Evolutionary conservation across 2,113 vertebrate genomes (phyloP).

Genomic region (Himantopus leucocephalus): DNA sequence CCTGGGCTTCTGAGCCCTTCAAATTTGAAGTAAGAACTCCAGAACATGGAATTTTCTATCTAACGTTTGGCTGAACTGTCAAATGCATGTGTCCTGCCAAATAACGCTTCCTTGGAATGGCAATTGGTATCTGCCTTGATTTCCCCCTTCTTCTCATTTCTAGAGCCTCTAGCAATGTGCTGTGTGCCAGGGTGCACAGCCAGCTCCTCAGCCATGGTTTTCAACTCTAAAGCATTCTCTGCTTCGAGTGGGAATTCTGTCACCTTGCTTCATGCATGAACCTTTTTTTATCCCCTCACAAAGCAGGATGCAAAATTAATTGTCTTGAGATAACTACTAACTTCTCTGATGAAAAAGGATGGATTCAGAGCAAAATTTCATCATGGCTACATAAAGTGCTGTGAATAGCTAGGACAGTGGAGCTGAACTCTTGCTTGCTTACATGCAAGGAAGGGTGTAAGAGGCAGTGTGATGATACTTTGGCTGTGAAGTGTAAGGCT

Average conservation of each 20-base stretch:
- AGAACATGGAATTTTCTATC: not conserved
- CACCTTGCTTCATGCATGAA: not conserved
- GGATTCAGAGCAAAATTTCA: not conserved
- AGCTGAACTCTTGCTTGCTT: not conserved
- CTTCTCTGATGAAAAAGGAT: not conserved
- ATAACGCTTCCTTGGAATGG: not conserved
- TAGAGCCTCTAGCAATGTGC: not conserved
- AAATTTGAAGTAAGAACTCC: not conserved
- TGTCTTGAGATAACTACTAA: not conserved
- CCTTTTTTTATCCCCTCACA: too few species aligned
- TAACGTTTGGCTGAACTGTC: not conserved
- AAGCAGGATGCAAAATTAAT: not conserved
- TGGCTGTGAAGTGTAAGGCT: not conserved
- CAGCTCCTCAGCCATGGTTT: not conserved
- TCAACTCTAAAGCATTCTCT: not conserved
- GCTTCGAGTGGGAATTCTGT: not conserved
- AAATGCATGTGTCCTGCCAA: not conserved
- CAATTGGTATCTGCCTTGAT: not conserved
- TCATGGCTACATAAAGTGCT: not conserved
- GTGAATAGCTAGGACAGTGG: not conserved
- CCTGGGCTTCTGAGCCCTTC: not conserved
- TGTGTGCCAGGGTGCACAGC: not conserved
- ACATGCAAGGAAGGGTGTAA: not conserved
- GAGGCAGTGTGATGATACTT: not conserved
- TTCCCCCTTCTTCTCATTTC: not conserved